These are phyloP conservation scores for Sarcophilus harrisii DNA, from an alignment of 2,797 vertebrate species.

Conservation along the genomic window DNA sequence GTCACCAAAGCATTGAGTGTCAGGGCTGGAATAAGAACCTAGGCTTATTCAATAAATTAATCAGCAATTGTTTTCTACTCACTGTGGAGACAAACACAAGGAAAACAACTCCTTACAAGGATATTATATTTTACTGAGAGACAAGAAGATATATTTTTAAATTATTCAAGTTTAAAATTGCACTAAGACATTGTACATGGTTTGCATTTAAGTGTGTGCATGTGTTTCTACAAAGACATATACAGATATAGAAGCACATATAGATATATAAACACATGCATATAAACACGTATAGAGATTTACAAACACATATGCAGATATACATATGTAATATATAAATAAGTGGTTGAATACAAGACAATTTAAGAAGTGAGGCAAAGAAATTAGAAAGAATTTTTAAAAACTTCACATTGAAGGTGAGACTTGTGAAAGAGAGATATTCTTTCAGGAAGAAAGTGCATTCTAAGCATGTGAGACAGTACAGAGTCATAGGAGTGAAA, in stretches of 20 bases:
- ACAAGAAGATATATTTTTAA: not conserved
- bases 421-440: not conserved
- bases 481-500: not conserved
- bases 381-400: not conserved
- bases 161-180: not conserved
- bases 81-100: not conserved
- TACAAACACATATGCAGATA: not conserved
- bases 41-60: not conserved
- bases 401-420: not conserved
- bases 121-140: not conserved
- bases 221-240: not conserved
- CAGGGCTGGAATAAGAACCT: not conserved
- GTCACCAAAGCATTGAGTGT: not conserved
- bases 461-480: not conserved
- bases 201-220: not conserved
- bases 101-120: not conserved
- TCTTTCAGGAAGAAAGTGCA: not conserved
- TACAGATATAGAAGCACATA: too few relatives aligned
- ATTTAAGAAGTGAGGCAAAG: not conserved
- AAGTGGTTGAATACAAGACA: not conserved
- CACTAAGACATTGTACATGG: not conserved
- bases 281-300: too few relatives aligned
- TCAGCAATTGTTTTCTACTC: not conserved
- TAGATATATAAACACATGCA: too few relatives aligned
- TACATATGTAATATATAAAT: not conserved